Base-by-base conservation (phyloP, 1,140 invertebrate species). In the Bombus confusus region DNA sequence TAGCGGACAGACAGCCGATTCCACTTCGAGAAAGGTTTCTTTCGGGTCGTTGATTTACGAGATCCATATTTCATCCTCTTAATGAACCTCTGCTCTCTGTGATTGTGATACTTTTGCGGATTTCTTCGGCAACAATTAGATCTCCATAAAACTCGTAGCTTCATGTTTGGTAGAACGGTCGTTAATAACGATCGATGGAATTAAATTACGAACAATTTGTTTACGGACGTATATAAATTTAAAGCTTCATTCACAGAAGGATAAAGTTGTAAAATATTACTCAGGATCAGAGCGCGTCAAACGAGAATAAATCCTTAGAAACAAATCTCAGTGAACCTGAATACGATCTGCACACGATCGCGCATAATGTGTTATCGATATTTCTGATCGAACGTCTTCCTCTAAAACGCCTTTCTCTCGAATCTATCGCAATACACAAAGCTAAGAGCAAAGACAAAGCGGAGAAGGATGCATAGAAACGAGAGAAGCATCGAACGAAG, bases 401-500 rank as follows among this genome's bases (percentile, higher is more conserved):
- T 15, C 1, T 78, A 66, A 66, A 79, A 39, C 52, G 1, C 59
- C 1, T 22, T 43, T 13, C n/a, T 22, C 13, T 13, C 18, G 57
- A 77, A 31, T 15, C 41, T 31, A 31, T 66, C 76, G 25, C 13
- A 1, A 5, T 10, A 4, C 28, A 68, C 28, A 34, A n/a, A 57
- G 59, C 34, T 47, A 8, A 22, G 31, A 37, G n/a, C n/a, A 34
- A 57, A 74, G 71, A 81, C 41, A 86, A 74, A 80, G 80, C 82
- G 85, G 47, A 57, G 59, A 76, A 66, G 57, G 52, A 72, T 72
- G 62, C 18, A 52, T n/a, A 37, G 57, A 83, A 62, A 75, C 80
- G 68, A 82, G 66, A 86, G 84, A 86, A 87, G 80, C 37, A 52
- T 72, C 47, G 47, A 22, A 52, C 47, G 47, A 52, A 83, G 91